Base-by-base conservation (phyloP, 2,797 vertebrate species). In the Tapera naevia region DNA sequence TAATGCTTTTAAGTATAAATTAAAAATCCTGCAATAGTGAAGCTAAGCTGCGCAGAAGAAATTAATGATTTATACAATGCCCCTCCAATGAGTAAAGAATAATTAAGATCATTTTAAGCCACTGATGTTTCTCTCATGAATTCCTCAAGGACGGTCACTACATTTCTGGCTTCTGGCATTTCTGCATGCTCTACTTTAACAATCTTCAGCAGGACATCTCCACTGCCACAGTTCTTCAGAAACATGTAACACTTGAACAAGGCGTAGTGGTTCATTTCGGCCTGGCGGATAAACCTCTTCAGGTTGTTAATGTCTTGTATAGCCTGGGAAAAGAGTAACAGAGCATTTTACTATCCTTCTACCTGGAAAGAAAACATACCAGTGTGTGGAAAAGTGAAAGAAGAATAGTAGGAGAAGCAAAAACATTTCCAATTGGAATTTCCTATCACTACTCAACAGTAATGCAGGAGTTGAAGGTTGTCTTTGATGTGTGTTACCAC, bases 281-380 rank as follows among this genome's bases (percentile, higher is more conserved):
- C 99, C 98, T 99, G 99, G 2, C 98, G 98, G 96, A 99, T 98
- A 56, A 99, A 99, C 46, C 99, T 98, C 98, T 99, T 99, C 97
- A 99, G 98, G 97, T 99, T 99, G 98, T 99, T 99, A 98, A 99
- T 99, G 96, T 99, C 99, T 97, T 99, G 99, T 88, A 99, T 99
- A 74, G 99, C 99, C 99, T 99, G 98, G 28, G 51, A 89, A 94
- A 82, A 94, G 60, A 97, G 88, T 2, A 80, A 76, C 25, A 70
- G 22, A 80, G 72, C 48, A 24, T 79, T 28, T 73, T 18, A 43
- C 70, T 67, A 79, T 3, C 56, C 27, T 87, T 58, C 53, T 48
- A 2, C 6, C 1, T 6, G 24, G 46, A 25, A 86, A 18, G 5
- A 33, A 62, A 75, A n/a, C 28, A 51, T n/a, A 28, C 5, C 12